Evolutionary conservation across 1,140 invertebrate species (phyloP), one percentile per base, ranked within the genome.

Genomic region (Papilio dardanus): DNA sequence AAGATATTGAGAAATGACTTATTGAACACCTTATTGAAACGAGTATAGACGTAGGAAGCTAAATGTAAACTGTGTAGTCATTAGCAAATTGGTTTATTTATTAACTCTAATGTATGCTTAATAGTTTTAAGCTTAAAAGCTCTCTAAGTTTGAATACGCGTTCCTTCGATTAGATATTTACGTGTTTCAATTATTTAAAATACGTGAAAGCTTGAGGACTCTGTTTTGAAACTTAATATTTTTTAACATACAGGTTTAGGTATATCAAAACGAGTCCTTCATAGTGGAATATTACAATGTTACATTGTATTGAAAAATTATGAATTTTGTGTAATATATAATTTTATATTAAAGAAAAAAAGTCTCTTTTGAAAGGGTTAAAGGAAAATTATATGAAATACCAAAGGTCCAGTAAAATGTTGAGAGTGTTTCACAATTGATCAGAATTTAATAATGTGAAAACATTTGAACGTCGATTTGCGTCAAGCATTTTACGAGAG

Each of bases 381-480:
- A n/a, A n/a, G n/a, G n/a, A n/a, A n/a, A n/a, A n/a, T n/a, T n/a
- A n/a, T n/a, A n/a, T n/a, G n/a, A n/a, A n/a, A n/a, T n/a, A n/a
- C n/a, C n/a, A 10, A 10, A 37, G 35, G 7, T 37, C 1, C 2
- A 8, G 2, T 37, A 37, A 37, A 7, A 3, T 33, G 33, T 46
- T 28, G 16, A 58, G 12, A 28, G 46, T 14, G 12, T 58, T 58
- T 58, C 24, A 58, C 21, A 58, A 28, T 58, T 58, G 3, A 58
- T 58, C 10, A 1, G 54, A 30, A 30, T 62, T 50, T 28, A 62
- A 62, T 62, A 62, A 24, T 62, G 21, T 62, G 24, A 28, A 62
- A 62, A 28, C 21, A 62, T 28, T 62, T 62, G 4, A n/a, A 71
- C 69, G 54, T 46, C 28, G 16, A n/a, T 71, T 31, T 16, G 69